phyloP scores from a whole-genome alignment of 2,113 vertebrate genomes.

The Albula glossodonta region DNA sequence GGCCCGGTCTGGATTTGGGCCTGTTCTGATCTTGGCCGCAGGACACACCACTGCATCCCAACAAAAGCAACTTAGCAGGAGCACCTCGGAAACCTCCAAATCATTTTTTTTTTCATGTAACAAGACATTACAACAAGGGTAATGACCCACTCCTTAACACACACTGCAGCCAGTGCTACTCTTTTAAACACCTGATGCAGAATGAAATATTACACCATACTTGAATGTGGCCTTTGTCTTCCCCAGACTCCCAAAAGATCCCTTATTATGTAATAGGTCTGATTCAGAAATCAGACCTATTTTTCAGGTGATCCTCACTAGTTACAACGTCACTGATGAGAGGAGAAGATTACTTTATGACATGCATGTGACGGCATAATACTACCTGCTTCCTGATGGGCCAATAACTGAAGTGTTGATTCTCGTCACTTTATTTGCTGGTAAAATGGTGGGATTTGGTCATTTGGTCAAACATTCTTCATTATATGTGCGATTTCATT shows the following conservation, averaged over 20 bases:
- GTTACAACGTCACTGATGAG: not conserved
- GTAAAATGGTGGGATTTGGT: no score
- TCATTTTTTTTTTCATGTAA: not conserved
- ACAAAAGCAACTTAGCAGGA: not conserved
- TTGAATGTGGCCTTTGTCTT: conserved; percentile 8
- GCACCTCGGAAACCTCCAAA: not conserved
- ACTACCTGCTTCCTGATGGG: conserved; percentile 78
- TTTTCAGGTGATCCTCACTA: not conserved
- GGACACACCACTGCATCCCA: not conserved
- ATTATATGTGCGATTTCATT: not conserved
- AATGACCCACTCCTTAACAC: not conserved
- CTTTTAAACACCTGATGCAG: not conserved
- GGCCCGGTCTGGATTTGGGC: not conserved
- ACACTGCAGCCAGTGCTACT: not conserved
- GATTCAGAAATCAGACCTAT: not conserved
- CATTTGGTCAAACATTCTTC: no score
- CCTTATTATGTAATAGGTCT: not conserved
- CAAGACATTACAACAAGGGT: not conserved
- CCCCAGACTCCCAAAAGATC: not conserved
- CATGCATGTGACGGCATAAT: not conserved
- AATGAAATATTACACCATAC: not conserved
- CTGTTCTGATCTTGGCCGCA: not conserved
- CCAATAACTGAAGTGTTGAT: conserved; percentile 67
- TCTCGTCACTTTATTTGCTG: no score
- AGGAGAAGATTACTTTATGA: not conserved